Conservation (phyloP, 2,113 vertebrate genomes). For the Pimephales promelas region DNA sequence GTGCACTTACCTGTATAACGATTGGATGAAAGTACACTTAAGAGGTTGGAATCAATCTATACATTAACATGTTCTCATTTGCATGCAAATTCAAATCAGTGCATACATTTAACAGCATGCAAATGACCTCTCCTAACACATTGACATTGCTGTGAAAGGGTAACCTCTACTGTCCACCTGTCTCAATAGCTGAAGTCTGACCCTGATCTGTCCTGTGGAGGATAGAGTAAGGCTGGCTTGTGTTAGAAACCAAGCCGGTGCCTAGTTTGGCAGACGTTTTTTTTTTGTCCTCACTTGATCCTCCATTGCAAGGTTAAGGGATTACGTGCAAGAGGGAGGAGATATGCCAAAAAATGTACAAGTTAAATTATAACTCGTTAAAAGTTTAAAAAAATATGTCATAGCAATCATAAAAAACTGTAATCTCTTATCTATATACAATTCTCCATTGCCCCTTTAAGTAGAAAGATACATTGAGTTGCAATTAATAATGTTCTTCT, state of each 20-base stretch:
- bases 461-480: not conserved
- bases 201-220: conserved; percentile 22
- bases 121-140: not conserved
- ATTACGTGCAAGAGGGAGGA: conserved; percentile 40
- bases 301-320: conserved; percentile 44
- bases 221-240: conserved; percentile 24
- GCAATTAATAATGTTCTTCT: conserved; percentile 6
- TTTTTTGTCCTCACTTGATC: conserved; percentile 46
- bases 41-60: not conserved
- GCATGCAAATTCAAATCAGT: conserved; percentile 27
- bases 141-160: conserved; percentile 26
- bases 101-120: not conserved
- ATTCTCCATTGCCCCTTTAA: not conserved
- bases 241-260: conserved; percentile 15
- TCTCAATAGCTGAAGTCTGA: conserved; percentile 21
- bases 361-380: too few species aligned
- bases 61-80: not conserved
- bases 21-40: not conserved
- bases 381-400: too few species aligned
- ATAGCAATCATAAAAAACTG: too few species aligned
- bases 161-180: conserved; percentile 17
- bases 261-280: conserved; percentile 27
- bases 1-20: not conserved
- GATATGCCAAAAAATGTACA: too few species aligned
- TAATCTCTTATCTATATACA: not conserved